Conservation (phyloP, 2,113 vertebrate species). For the Misgurnus anguillicaudatus region DNA sequence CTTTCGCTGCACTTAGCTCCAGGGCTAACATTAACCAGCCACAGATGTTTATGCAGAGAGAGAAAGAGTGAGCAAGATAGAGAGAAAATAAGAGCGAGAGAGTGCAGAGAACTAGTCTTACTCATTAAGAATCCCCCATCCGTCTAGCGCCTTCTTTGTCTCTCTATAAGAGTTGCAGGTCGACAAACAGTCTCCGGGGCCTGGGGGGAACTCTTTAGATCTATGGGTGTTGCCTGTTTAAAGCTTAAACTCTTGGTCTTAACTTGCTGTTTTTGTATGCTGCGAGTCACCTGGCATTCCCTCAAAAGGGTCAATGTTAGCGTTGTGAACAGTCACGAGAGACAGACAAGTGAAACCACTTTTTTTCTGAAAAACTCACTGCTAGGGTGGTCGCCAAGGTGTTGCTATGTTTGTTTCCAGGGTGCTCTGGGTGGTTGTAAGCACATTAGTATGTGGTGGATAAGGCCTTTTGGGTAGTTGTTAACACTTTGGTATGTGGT, state of each 20-base stretch:
- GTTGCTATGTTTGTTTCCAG: neutral
- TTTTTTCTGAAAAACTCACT: neutral
- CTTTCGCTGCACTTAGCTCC: constrained; percentile 73
- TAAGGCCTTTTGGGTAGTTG: neutral
- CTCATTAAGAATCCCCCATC: constrained; percentile 75
- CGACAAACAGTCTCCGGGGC: constrained; percentile 58
- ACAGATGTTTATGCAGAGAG: constrained; percentile 74
- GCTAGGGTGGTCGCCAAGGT: constrained; percentile 1
- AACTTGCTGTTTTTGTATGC: constrained; percentile 49
- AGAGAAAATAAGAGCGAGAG: constrained; percentile 57
- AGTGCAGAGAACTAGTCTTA: constrained; percentile 73
- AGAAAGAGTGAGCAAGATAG: neutral
- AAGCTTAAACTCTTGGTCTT: constrained; percentile 54
- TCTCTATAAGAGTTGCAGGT: constrained; percentile 24
- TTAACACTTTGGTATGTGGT: too few relatives aligned
- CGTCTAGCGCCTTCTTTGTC: constrained; percentile 60
- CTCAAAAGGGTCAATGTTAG: constrained; percentile 30
- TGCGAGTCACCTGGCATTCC: constrained; percentile 71
- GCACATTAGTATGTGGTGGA: too few relatives aligned
- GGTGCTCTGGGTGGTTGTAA: neutral
- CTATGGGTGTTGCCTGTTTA: constrained; percentile 65
- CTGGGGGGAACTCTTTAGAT: constrained; percentile 67
- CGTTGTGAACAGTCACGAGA: neutral
- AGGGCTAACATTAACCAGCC: constrained; percentile 83
- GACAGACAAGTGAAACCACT: constrained; percentile 26